A percentile compares a stretch with the other conserved stretches of the same genome.
phyloP scores from a whole-genome alignment of 2,888 invertebrate species.

The Cryptocephalus moraei region DNA sequence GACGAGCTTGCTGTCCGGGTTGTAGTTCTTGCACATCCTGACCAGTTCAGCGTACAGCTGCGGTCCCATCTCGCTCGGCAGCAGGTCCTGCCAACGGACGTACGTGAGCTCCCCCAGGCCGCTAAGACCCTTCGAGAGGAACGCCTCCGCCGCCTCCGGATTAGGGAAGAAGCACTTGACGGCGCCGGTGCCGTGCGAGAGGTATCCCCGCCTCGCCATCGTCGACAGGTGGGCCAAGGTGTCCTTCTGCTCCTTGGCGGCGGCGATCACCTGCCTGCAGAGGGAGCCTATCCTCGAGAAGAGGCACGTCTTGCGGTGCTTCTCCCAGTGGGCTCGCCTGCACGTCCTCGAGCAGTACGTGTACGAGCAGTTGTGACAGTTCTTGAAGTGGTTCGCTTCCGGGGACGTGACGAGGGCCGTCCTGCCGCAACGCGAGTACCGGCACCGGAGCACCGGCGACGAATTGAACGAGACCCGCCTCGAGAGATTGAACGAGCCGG shows the following conservation, averaged over 20 bases:
- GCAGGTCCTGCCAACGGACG: slow-evolving; percentile 73
- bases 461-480: slow-evolving; percentile 54
- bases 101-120: slow-evolving; percentile 72
- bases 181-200: slow-evolving; percentile 79
- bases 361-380: slow-evolving; percentile 91
- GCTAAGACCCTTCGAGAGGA: slow-evolving; percentile 67
- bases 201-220: slow-evolving; percentile 73
- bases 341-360: slow-evolving; percentile 90
- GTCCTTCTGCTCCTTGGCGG: slow-evolving; percentile 68
- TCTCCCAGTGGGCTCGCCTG: slow-evolving; percentile 85
- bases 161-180: slow-evolving; percentile 86
- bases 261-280: slow-evolving; percentile 75
- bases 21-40: slow-evolving; percentile 82
- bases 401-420: slow-evolving; percentile 60
- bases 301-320: slow-evolving; percentile 81
- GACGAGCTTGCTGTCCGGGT: slow-evolving; percentile 82
- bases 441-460: slow-evolving; percentile 48
- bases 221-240: slow-evolving; percentile 69
- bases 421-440: slow-evolving; percentile 67
- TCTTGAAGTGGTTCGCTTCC: slow-evolving; percentile 77
- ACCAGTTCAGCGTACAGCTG: slow-evolving; percentile 76
- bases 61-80: slow-evolving; percentile 82
- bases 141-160: slow-evolving; percentile 76
- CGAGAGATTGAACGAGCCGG: slow-evolving; percentile 31
- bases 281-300: slow-evolving; percentile 84